A percentile compares a stretch with the other conserved stretches of the same genome.
Evolutionary conservation across 2,113 vertebrate species (phyloP).

Genomic region (Odocoileus hemionus): DNA sequence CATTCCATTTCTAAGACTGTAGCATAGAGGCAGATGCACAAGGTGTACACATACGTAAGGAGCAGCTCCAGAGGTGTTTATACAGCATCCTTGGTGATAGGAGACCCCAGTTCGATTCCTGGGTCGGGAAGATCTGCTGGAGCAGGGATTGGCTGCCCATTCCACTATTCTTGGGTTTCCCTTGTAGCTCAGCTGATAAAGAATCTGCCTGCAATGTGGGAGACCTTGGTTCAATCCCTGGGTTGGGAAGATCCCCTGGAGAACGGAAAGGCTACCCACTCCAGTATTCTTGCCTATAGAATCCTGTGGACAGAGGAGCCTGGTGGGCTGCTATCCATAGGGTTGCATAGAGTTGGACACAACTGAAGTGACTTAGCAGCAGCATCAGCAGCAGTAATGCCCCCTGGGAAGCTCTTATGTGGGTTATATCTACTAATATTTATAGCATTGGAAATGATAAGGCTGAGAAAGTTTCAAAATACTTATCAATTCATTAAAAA

Average conservation of each 20-base stretch:
- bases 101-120: neutral
- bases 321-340: too few species aligned
- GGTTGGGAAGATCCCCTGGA: neutral
- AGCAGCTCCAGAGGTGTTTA: neutral
- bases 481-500: neutral
- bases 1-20: neutral
- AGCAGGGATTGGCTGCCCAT: neutral
- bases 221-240: neutral
- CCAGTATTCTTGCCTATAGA: too few species aligned
- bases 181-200: neutral
- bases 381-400: neutral
- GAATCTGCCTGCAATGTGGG: neutral
- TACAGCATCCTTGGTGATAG: neutral
- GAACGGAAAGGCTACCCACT: neutral
- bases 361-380: too few species aligned
- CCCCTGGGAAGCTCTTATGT: neutral
- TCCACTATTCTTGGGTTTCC: neutral
- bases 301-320: too few species aligned
- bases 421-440: neutral
- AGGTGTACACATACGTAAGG: neutral
- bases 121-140: accelerated
- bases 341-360: too few species aligned
- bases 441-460: neutral
- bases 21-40: neutral
- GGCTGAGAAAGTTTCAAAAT: neutral